Evolutionary conservation across 2,888 invertebrate genomes (phyloP), one percentile per base, ranked within the genome.

Genomic region (Phania funesta): DNA sequence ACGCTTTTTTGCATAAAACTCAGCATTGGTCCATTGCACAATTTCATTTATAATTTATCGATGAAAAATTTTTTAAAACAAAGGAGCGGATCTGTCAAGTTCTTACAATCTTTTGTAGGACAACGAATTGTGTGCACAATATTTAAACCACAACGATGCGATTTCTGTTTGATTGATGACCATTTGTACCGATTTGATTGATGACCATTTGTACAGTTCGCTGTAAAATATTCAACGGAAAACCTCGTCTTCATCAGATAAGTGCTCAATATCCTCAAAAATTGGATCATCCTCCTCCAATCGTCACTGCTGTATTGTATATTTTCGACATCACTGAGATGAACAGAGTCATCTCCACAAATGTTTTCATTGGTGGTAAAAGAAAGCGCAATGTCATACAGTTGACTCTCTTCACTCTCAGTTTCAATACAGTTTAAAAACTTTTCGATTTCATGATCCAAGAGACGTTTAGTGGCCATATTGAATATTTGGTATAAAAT

Each of bases 21-120:
- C 67, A 67, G 29, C 26, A 26, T 50, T 50, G 1, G 70, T 64
- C 54, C 77, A 77, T 32, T 70, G 52, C 5, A 32, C 18, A 8
- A 32, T 35, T 18, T 32, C 48, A 56, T 56, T 20, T 26, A 64
- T 46, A 29, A 56, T 56, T 56, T 56, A 11, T 26, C 48, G 16
- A 22, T 48, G 13, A 48, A 48, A 20, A 8, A 9, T 11, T 35
- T 35, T 35, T 35, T 9, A 11, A 35, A 35, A 35, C 35, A 41
- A 41, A 41, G 41, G 38, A 38, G 13, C 6, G 41, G 41, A 41
- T 41, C 41, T 16, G 41, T 41, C 11, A 35, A 35, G 35, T 48
- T 48, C 48, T 48, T 48, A 22, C 48, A 48, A 48, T 48, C 48
- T 48, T 48, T 48, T 5, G 20, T 22, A 22, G 48, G 48, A 48